Evolutionary conservation across 2,113 vertebrate genomes (phyloP), one percentile per base, ranked within the genome.

Genomic region (Columbina picui): DNA sequence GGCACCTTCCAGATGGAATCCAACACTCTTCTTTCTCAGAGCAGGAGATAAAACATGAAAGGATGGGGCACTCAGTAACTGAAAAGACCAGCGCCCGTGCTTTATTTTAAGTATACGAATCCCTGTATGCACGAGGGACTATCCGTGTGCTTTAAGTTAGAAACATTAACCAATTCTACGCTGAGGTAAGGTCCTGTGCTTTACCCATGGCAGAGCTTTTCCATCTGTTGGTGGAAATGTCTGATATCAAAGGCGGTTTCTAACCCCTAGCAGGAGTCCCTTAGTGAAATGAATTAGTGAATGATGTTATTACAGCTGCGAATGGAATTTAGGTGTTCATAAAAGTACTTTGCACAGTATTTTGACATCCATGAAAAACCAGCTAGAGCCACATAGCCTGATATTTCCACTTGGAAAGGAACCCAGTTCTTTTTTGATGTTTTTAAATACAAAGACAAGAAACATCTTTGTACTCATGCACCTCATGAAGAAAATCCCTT

Each of bases 281-380:
- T 22, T 22, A 59, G 50, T 34, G 26, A 34, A 32, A 2, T 81
- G 78, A 73, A 45, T 69, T 84, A 0, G 19, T 63, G 25, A 70
- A 60, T 91, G 11, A 32, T 91, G 50, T 79, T 89, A 64, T 93
- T 85, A 74, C 90, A 93, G 78, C 76, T 93, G 71, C 30, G 38
- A 79, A n/a, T 71, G 78, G 76, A 87, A 87, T 87, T 84, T 84
- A 55, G 63, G 52, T 65, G 17, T 68, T 69, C 70, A 26, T 60
- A 32, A 60, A 71, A 89, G 38, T 43, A 32, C 53, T 79, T 73
- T 68, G 50, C 75, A 68, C n/a, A 27, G 74, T 53, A 56, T 70
- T 92, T 89, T 61, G 38, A 30, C 4, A 4, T 73, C 70, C 19
- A 5, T 79, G 65, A 59, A 59, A 82, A 91, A 63, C 0, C 9